These are phyloP conservation scores for Pyrgus malvae DNA, from an alignment of 2,888 invertebrate genomes.

Conservation along the genomic window DNA sequence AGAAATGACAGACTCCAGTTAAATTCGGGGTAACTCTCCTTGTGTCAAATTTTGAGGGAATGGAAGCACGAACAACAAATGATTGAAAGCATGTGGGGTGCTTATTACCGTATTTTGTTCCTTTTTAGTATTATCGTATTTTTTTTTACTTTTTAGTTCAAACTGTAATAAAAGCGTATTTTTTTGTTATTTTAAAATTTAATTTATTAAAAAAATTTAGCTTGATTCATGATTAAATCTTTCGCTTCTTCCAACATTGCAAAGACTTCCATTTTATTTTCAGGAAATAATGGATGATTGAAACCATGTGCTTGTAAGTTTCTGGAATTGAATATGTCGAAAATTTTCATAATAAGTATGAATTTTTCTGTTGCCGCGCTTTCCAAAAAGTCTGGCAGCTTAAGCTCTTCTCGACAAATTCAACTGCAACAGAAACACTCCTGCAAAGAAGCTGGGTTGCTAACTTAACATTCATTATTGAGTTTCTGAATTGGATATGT, in stretches of 20 bases:
- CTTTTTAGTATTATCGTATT: too few relatives aligned
- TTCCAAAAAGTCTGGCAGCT: not conserved
- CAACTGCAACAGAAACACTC: not conserved
- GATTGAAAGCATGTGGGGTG: too few relatives aligned
- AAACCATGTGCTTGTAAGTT: not conserved
- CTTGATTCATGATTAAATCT: not conserved
- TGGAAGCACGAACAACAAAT: too few relatives aligned
- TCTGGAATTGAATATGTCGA: conserved; percentile 2
- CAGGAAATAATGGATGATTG: not conserved
- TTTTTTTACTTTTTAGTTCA: too few relatives aligned
- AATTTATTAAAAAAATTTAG: not conserved
- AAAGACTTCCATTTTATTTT: not conserved
- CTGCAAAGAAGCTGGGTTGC: conserved; percentile 6
- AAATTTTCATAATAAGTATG: not conserved
- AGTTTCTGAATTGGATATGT: conserved; percentile 33
- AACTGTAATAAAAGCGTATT: too few relatives aligned
- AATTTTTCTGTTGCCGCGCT: not conserved
- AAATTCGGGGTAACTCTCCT: too few relatives aligned
- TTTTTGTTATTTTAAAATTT: too few relatives aligned
- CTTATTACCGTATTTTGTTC: too few relatives aligned
- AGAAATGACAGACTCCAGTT: too few relatives aligned
- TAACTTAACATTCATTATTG: conserved; percentile 32
- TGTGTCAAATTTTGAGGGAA: too few relatives aligned
- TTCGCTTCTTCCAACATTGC: not conserved
- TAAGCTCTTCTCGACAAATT: not conserved